Evolutionary conservation across 2,797 vertebrate species (phyloP).

Genomic region (Iguana delicatissima): DNA sequence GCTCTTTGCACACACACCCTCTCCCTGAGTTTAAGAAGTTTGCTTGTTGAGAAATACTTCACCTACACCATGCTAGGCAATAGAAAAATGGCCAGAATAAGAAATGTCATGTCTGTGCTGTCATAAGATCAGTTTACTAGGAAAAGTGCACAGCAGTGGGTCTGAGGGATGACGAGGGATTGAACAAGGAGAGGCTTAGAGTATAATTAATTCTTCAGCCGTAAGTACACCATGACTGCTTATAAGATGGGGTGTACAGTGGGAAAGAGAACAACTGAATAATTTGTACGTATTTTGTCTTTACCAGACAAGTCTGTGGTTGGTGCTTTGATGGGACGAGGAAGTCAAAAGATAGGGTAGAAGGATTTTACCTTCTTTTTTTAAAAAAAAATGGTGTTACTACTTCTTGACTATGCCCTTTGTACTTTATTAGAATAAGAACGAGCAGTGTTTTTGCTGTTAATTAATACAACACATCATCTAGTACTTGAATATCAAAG

Average conservation of each 20-base stretch:
- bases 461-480: background rate
- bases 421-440: background rate
- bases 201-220: background rate
- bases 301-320: background rate
- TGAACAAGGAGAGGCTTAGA: slow-evolving; percentile 7
- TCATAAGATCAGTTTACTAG: background rate
- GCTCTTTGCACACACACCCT: background rate
- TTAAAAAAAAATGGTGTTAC: too few relatives aligned
- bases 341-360: background rate
- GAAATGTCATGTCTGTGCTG: background rate
- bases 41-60: background rate
- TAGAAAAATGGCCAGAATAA: background rate
- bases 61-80: background rate
- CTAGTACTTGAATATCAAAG: background rate
- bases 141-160: slow-evolving; percentile 19
- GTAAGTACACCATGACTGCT: background rate
- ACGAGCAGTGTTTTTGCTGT: slow-evolving; percentile 1
- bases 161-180: background rate
- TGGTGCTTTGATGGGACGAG: background rate
- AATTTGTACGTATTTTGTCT: background rate
- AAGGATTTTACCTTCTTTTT: background rate
- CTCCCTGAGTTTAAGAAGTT: background rate
- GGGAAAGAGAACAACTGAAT: background rate
- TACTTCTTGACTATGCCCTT: too few relatives aligned
- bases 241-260: background rate